Conservation (phyloP, 2,113 vertebrate species). For the Thalassarche chlororhynchos region DNA sequence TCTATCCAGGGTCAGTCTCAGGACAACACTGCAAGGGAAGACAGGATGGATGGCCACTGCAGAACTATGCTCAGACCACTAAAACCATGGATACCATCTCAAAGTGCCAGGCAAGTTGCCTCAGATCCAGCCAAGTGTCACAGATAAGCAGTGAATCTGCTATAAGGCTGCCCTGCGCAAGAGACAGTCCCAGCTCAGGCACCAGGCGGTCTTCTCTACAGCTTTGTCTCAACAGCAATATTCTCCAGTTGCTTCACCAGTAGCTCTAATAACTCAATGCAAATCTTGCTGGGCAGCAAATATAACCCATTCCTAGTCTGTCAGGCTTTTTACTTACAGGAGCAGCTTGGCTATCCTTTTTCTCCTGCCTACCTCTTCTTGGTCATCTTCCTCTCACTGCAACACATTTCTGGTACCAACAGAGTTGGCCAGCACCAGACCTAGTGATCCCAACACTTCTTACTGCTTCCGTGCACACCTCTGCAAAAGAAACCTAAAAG, state of each 20-base stretch:
- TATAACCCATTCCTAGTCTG: neutral
- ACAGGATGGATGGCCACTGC: neutral
- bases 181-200: neutral
- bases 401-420: neutral
- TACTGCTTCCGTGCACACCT: neutral
- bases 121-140: neutral
- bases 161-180: neutral
- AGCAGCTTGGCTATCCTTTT: neutral
- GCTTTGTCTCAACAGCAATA: neutral
- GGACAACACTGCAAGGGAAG: neutral
- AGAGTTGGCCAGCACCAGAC: neutral
- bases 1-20: neutral
- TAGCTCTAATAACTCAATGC: neutral
- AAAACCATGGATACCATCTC: neutral
- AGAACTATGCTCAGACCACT: neutral
- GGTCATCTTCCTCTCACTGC: neutral
- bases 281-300: neutral
- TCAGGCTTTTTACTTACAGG: neutral
- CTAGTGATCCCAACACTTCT: neutral
- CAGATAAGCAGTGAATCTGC: neutral
- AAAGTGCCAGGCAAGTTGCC: neutral
- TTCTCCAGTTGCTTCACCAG: neutral
- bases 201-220: rapidly evolving
- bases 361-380: neutral
- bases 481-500: neutral